These are phyloP conservation scores for Hyperoplus immaculatus DNA, from an alignment of 2,797 vertebrate species.

Conservation along the genomic window DNA sequence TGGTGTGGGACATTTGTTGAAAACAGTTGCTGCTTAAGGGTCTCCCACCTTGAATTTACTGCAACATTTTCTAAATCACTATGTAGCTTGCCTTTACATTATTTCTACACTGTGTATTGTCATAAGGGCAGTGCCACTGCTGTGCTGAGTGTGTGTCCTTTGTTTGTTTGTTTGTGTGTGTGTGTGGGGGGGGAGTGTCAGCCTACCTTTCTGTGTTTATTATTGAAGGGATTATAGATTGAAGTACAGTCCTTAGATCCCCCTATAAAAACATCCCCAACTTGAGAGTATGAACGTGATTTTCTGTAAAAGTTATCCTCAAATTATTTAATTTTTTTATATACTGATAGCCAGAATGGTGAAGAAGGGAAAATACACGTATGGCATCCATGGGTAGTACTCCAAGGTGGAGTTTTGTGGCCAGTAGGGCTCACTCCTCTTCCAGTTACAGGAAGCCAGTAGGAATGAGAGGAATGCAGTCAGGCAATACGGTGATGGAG, in stretches of 20 bases:
- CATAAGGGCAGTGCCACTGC: neutral
- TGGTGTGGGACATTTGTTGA: too few relatives aligned
- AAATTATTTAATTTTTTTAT: slow-evolving; percentile 7
- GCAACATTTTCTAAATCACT: too few relatives aligned
- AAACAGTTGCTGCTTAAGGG: too few relatives aligned
- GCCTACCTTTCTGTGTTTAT: neutral
- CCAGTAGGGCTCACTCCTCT: slow-evolving; percentile 70
- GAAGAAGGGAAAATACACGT: slow-evolving; percentile 40
- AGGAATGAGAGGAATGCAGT: slow-evolving; percentile 85
- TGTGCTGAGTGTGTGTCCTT: neutral
- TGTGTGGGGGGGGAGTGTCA: neutral
- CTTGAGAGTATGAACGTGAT: slow-evolving; percentile 1
- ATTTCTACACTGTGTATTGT: neutral
- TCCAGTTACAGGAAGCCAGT: slow-evolving; percentile 82
- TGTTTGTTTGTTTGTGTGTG: neutral
- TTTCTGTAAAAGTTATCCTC: slow-evolving; percentile 6
- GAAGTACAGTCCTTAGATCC: neutral
- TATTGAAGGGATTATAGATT: slow-evolving; percentile 4
- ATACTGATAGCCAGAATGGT: slow-evolving; percentile 14
- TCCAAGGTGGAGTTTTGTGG: slow-evolving; percentile 73
- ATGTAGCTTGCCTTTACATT: slow-evolving; percentile 6
- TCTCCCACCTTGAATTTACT: too few relatives aligned
- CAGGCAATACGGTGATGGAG: slow-evolving; percentile 77
- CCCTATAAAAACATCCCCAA: slow-evolving; percentile 15
- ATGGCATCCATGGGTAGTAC: slow-evolving; percentile 55